Conservation (phyloP, 2,888 invertebrate species). For the Ormyrus labotus region DNA sequence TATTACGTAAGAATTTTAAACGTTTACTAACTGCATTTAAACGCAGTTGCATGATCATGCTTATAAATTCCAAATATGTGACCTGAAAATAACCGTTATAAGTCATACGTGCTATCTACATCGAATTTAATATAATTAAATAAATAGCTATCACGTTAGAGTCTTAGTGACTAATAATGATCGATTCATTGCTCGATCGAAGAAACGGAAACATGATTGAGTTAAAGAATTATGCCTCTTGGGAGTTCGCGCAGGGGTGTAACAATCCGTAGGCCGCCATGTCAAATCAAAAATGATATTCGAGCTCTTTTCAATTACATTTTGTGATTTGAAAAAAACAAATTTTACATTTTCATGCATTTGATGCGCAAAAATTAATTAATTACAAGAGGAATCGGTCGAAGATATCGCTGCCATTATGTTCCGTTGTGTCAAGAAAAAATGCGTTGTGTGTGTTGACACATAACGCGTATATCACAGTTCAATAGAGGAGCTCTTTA, state of each 20-base stretch:
- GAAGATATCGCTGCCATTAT: conserved; percentile 28
- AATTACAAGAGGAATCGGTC: conserved; percentile 52
- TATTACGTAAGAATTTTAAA: conserved; percentile 28
- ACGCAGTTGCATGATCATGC: conserved; percentile 1
- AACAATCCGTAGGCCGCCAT: conserved; percentile 7
- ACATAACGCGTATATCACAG: conserved; percentile 67
- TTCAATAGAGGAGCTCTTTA: conserved; percentile 63
- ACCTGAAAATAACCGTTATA: conserved; percentile 12
- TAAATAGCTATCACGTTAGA: conserved; percentile 54
- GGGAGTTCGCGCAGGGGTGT: not conserved
- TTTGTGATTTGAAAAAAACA: conserved; percentile 6
- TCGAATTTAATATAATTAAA: conserved; percentile 22
- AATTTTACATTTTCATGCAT: conserved; percentile 9
- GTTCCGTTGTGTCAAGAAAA: conserved; percentile 52
- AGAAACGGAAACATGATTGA: not conserved
- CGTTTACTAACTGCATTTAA: not conserved
- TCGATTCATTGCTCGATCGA: conserved; percentile 29
- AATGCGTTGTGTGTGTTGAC: conserved; percentile 53
- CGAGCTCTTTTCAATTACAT: conserved; percentile 21
- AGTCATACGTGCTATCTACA: conserved; percentile 19
- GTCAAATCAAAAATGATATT: conserved; percentile 32
- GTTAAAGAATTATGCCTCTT: conserved; percentile 17
- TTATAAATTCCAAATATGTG: not conserved
- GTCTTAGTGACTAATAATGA: conserved; percentile 43
- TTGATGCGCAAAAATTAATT: not conserved